Conservation (phyloP, 2,888 invertebrate genomes). For the Melanotus villosus region DNA sequence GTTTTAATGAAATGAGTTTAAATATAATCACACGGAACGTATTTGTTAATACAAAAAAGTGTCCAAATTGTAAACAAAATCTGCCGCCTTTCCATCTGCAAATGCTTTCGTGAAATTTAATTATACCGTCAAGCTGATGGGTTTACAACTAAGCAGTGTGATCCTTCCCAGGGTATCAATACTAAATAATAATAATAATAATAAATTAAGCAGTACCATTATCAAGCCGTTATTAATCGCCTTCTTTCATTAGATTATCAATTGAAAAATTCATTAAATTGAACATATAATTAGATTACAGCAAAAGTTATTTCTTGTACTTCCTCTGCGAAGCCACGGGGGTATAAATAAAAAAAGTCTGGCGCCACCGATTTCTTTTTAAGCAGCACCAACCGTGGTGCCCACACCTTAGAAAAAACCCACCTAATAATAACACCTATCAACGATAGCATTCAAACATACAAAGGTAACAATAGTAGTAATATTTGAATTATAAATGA, state of each 20-base stretch:
- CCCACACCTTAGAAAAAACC: conserved; percentile 11
- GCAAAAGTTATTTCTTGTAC: neutral
- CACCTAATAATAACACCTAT: conserved; percentile 41
- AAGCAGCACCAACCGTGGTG: conserved; percentile 9
- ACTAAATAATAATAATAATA: too few species aligned
- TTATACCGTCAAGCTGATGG: too few species aligned
- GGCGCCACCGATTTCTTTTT: conserved; percentile 24
- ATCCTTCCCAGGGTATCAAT: too few species aligned
- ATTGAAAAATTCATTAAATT: neutral
- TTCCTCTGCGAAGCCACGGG: neutral
- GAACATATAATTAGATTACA: conserved; percentile 12
- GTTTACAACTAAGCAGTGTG: too few species aligned
- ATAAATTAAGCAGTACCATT: too few species aligned
- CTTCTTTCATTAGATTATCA: neutral
- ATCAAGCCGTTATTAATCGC: too few species aligned
- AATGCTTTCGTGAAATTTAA: too few species aligned
- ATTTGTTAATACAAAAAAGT: too few species aligned
- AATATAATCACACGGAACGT: too few species aligned
- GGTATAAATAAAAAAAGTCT: conserved; percentile 18
- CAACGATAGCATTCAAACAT: conserved; percentile 26
- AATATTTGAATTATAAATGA: conserved; percentile 65
- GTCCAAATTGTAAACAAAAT: too few species aligned
- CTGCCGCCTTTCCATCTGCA: too few species aligned
- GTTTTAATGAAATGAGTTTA: too few species aligned
- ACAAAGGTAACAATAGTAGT: conserved; percentile 56